A percentile compares a stretch with the other conserved stretches of the same genome.
Evolutionary conservation across 23 tunicate species (phyloP).

Genomic region (Botrylloides violaceus): DNA sequence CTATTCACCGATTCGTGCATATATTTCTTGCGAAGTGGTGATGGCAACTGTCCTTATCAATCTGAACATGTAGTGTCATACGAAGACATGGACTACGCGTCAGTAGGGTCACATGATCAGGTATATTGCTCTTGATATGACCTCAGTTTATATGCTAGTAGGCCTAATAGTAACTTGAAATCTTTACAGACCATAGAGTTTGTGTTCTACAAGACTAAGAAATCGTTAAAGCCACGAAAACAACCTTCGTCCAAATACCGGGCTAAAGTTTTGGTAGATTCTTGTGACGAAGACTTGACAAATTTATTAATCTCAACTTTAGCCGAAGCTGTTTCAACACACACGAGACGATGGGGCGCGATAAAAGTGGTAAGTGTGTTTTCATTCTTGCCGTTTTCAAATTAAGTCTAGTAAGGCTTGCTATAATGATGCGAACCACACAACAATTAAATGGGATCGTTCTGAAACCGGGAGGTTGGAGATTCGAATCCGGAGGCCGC

Average conservation of each 20-base stretch:
- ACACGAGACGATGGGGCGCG: conserved; percentile 2
- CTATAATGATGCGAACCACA: no score
- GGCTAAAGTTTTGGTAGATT: conserved; percentile 11
- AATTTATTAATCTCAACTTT: conserved; percentile 7
- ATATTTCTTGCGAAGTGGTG: conserved; percentile 20
- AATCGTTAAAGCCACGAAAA: background rate
- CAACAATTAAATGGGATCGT: no score
- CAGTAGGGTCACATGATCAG: conserved; percentile 9
- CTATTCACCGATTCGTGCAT: conserved; percentile 17
- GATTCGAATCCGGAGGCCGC: no score
- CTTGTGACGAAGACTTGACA: conserved; percentile 8
- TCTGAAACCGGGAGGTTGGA: no score
- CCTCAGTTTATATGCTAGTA: background rate
- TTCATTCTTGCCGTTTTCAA: no score
- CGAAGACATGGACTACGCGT: conserved; percentile 11
- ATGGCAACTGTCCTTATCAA: conserved; percentile 25
- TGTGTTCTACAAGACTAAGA: conserved; percentile 20
- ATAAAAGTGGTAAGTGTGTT: conserved; percentile 24
- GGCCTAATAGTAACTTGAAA: background rate
- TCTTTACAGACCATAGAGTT: conserved; percentile 17
- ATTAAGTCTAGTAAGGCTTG: no score
- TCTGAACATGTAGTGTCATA: conserved; percentile 14
- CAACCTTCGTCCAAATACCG: background rate
- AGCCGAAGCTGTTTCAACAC: background rate
- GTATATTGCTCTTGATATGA: no score